phyloP scores from a whole-genome alignment of 92 coral and sea anemone species.

The Umimayanthus kanabou region DNA sequence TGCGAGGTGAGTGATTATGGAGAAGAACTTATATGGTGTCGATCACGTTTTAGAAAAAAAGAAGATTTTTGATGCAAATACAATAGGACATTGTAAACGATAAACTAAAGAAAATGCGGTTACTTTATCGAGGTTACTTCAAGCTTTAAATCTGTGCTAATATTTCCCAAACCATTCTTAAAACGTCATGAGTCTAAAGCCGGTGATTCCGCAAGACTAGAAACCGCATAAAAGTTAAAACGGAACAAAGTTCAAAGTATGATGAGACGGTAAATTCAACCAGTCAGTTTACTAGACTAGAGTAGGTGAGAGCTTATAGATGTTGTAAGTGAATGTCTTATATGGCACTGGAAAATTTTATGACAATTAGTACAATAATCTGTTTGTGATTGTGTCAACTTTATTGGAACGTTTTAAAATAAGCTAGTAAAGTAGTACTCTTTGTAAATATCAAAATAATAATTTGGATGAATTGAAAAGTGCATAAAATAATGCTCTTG shows the following conservation, averaged over 20 bases:
- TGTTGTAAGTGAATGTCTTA: background rate
- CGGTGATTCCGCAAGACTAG: background rate
- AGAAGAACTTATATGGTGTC: too few species aligned
- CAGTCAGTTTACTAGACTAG: background rate
- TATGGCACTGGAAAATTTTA: too few species aligned
- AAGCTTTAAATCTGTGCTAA: background rate
- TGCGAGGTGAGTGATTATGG: conserved; percentile 32
- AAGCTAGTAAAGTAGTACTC: background rate
- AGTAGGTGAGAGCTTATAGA: background rate
- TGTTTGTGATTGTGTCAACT: background rate
- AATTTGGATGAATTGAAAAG: background rate
- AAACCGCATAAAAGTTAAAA: too few species aligned
- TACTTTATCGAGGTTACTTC: background rate
- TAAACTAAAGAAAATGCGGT: background rate
- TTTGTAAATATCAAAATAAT: background rate
- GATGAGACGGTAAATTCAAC: background rate
- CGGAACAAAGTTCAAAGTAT: too few species aligned
- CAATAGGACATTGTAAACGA: background rate
- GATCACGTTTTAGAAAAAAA: too few species aligned
- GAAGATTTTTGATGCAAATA: background rate
- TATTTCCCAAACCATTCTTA: background rate
- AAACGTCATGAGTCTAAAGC: background rate
- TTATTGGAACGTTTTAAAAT: too few species aligned
- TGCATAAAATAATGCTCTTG: background rate
- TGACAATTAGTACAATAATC: background rate